Evolutionary conservation across 1,140 invertebrate species (phyloP).

Genomic region (Nilaparvata lugens): DNA sequence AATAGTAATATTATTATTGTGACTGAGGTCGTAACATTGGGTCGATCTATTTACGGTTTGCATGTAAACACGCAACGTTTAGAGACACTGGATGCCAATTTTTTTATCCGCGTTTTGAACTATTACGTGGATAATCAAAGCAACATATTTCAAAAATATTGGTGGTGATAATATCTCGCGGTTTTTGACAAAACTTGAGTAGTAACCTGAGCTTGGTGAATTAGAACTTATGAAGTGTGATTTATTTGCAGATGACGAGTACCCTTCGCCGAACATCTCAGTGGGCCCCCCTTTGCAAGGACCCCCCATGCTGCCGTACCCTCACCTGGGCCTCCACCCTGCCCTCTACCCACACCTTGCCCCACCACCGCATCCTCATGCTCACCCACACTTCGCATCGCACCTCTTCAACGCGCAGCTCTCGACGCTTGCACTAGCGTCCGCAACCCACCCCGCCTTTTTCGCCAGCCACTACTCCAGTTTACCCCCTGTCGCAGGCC

Average conservation of each 20-base stretch:
- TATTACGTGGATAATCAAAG: no score
- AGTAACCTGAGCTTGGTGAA: conserved; percentile 13
- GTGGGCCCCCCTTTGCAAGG: conserved; percentile 80
- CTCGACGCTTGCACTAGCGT: conserved; percentile 40
- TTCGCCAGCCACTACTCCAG: conserved; percentile 55
- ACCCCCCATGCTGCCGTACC: conserved; percentile 71
- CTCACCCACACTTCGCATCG: conserved; percentile 46
- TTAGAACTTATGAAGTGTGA: conserved; percentile 25
- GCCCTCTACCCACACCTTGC: conserved; percentile 27
- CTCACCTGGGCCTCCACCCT: conserved; percentile 62
- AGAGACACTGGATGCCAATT: no score
- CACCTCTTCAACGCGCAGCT: conserved; percentile 75
- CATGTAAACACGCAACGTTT: no score
- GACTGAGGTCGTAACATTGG: no score
- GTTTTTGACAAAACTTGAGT: background rate
- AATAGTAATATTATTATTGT: no score
- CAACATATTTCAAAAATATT: no score
- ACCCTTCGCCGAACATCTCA: conserved; percentile 74
- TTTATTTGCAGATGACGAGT: conserved; percentile 44
- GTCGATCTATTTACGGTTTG: no score
- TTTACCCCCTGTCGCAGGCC: conserved; percentile 31
- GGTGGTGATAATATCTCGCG: no score
- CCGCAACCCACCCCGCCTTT: conserved; percentile 61
- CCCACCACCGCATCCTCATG: conserved; percentile 40
- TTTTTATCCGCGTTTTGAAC: background rate